Base-by-base conservation (phyloP, 2,797 vertebrate genomes). In the Syndactyla subalaris region DNA sequence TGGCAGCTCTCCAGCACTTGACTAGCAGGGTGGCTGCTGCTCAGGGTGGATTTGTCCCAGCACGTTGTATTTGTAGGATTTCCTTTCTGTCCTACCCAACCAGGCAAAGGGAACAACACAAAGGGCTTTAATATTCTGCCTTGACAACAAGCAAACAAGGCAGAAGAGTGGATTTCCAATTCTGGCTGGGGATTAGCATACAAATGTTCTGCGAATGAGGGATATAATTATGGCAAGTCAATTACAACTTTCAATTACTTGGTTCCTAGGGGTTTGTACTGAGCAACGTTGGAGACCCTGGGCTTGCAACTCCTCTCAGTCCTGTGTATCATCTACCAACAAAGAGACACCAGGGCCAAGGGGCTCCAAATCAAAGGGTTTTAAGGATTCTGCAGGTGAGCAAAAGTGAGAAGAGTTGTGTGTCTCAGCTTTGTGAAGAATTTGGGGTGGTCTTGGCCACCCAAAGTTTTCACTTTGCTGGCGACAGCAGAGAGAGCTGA, bases 201-300 rank as follows among this genome's bases (percentile, higher is more conserved):
- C 24, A 93, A 95, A 93, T 86, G 43, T 85, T 86, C 71, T 32
- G 73, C 90, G 95, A 95, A 96, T 89, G 80, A 94, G 59, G 73
- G 82, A 88, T 84, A 85, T 93, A 95, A 94, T 93, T 94, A 92
- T 7, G 22, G 58, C 34, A 93, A 94, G 91, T 79, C 86, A 95
- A 92, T 91, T 94, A 88, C 51, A 70, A 72, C 78, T 91, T 93
- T 95, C 88, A 92, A 71, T 93, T 92, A 93, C 38, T 7, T 87
- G 58, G 80, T 95, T 94, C 88, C 93, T 92, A 84, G 77, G 89
- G 92, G 65, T 85, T 93, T 75, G 29, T 48, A 59, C 66, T 70
- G 65, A 91, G 71, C 71, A 82, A 45, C 17, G 12, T 65, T 39
- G 23, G 65, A 68, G 49, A 88, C 38, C 57, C 65, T 43, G 49